phyloP scores from a whole-genome alignment of 2,888 invertebrate genomes.

The Tetrapedia diversipes region DNA sequence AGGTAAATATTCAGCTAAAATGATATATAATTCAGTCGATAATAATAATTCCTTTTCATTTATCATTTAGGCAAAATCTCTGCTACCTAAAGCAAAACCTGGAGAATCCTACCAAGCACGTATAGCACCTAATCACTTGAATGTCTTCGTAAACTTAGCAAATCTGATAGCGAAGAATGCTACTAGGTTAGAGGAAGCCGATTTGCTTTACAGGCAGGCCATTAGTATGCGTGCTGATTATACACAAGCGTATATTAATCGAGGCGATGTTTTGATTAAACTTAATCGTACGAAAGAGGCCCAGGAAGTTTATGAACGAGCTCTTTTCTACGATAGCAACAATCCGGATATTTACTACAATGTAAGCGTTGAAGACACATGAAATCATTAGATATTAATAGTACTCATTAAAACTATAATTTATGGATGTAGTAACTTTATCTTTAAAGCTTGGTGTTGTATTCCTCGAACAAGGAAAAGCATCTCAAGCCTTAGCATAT shows the following conservation, averaged over 20 bases:
- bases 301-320: slow-evolving; percentile 96
- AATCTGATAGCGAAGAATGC: slow-evolving; percentile 97
- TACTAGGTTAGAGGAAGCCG: slow-evolving; percentile 96
- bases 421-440: not conserved
- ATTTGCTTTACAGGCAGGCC: slow-evolving; percentile 96
- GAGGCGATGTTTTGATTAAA: slow-evolving; percentile 97
- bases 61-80: slow-evolving; percentile 89
- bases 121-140: slow-evolving; percentile 97
- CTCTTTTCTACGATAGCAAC: slow-evolving; percentile 95
- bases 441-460: slow-evolving; percentile 93
- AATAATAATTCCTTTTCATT: not conserved
- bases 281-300: slow-evolving; percentile 97
- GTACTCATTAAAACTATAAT: not conserved
- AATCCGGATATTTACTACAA: slow-evolving; percentile 98
- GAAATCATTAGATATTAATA: not conserved
- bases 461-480: slow-evolving; percentile 95
- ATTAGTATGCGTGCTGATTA: slow-evolving; percentile 99
- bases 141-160: slow-evolving; percentile 97
- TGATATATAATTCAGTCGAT: not conserved
- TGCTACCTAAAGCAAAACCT: slow-evolving; percentile 95
- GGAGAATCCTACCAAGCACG: slow-evolving; percentile 97
- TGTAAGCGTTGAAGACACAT: slow-evolving; percentile 85
- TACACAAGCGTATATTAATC: slow-evolving; percentile 97
- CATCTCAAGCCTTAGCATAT: slow-evolving; percentile 94
- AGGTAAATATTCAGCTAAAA: slow-evolving; percentile 81